Conservation (phyloP, 35 echinoderm and acorn worm species). For the Ptychodera flava region DNA sequence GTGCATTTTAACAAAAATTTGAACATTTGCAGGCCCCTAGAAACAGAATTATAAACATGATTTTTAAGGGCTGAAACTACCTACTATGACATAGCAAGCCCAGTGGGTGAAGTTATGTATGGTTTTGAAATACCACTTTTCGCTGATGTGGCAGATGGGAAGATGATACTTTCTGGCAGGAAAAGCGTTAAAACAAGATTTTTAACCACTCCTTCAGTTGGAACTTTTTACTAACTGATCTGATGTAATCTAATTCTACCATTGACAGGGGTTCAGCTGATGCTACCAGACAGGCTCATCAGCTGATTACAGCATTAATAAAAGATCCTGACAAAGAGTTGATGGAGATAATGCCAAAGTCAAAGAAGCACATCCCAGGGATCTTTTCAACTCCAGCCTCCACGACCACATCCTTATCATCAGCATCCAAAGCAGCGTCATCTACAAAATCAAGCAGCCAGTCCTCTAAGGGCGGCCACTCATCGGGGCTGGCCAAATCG, state of each 20-base stretch:
- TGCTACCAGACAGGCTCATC: constrained; percentile 86
- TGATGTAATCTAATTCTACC: background rate
- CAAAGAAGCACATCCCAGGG: constrained; percentile 56
- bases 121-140: too few species aligned
- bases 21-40: too few species aligned
- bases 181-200: too few species aligned
- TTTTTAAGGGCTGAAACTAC: too few species aligned
- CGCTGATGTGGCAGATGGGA: too few species aligned
- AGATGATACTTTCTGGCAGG: too few species aligned
- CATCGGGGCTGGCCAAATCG: background rate
- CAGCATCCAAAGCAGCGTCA: background rate
- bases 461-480: background rate
- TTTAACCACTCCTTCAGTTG: too few species aligned
- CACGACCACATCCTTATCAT: background rate
- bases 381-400: constrained; percentile 20
- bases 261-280: constrained; percentile 89
- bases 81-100: too few species aligned
- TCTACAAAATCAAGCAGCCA: background rate
- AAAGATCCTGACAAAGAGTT: constrained; percentile 98
- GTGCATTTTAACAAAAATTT: too few species aligned
- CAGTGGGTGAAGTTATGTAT: too few species aligned
- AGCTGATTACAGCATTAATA: constrained; percentile 91
- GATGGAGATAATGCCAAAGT: constrained; percentile 63
- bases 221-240: too few species aligned
- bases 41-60: too few species aligned